Base-by-base conservation (phyloP, 1,140 invertebrate species). In the Musca domestica region DNA sequence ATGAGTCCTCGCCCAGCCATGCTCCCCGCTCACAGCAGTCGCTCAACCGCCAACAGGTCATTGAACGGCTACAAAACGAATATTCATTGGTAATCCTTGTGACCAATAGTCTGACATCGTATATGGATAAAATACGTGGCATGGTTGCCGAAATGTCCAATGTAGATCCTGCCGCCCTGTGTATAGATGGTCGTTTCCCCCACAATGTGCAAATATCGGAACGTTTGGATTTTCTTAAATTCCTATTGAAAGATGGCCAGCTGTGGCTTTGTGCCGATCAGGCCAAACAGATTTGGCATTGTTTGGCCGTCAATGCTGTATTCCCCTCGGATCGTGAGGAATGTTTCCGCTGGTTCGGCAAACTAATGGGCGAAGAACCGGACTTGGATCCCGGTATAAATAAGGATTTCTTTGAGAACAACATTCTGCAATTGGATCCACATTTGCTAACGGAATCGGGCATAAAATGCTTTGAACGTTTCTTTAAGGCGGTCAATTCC, bases 311-410 rank as follows among this genome's bases (percentile, higher is more conserved):
- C 81, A 92, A 91, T 76, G 94, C 95, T 7, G 94, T 96, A 1
- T 97, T 96, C 82, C 84, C 90, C 3, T 90, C 90, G 3, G 97
- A 99, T 83, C 87, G 96, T 49, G 96, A 99, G 83, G 93, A 95
- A 3, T 98, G 96, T 84, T 99, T 98, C 83, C 95, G 95, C 75
- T 98, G 96, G 96, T 98, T 98, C 84, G 95, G 95, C n/a, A 96
- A 98, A 84, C 83, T 98, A 63, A 98, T 98, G 95, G 95, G 95
- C 4, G 95, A 98, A 73, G 96, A 98, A 78, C 95, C 95, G 5
- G 96, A 98, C 84, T 84, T 98, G 54, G 96, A 98, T 84, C 96
- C 96, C 15, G 94, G 95, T 73, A 96, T 98, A 69, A 98, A 96
- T 77, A 90, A 93, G 81, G 92, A 96, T 77, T 99, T 99, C 86